A percentile compares a stretch with the other conserved stretches of the same genome.
phyloP scores from a whole-genome alignment of 2,113 vertebrate genomes.

The Colossoma macropomum region DNA sequence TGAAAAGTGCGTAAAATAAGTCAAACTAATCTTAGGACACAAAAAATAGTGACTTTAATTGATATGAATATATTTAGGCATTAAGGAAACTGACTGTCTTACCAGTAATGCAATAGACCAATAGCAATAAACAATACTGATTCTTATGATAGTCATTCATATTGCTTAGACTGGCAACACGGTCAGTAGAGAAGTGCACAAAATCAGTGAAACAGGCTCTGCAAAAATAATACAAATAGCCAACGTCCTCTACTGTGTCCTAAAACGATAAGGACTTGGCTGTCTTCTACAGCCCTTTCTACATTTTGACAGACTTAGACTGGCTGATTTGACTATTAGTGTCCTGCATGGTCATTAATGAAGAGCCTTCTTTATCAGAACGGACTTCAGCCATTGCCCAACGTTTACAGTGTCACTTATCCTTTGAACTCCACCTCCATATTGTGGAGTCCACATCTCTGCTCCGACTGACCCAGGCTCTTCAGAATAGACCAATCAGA shows the following conservation, averaged over 20 bases:
- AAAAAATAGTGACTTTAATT: too few species aligned
- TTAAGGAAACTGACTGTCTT: too few species aligned
- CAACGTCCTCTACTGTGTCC: too few species aligned
- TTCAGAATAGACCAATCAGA: constrained; percentile 64
- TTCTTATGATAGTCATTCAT: too few species aligned
- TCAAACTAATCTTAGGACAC: too few species aligned
- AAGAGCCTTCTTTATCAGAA: constrained; percentile 56
- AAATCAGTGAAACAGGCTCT: neutral
- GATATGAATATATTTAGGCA: too few species aligned
- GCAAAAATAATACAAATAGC: too few species aligned
- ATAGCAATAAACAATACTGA: too few species aligned
- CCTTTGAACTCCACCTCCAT: constrained; percentile 18
- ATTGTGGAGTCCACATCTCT: constrained; percentile 53
- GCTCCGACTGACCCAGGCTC: constrained; percentile 56
- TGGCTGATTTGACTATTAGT: constrained; percentile 45
- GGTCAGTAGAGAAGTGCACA: neutral
- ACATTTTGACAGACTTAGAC: neutral
- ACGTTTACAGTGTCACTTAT: constrained; percentile 18
- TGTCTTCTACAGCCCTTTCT: too few species aligned
- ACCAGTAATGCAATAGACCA: too few species aligned
- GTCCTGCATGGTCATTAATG: neutral
- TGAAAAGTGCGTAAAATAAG: too few species aligned
- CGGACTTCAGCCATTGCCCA: constrained; percentile 68
- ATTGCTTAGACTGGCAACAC: neutral
- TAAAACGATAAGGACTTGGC: neutral